Conservation (phyloP, 2,888 invertebrate genomes). For the Biston stratarius region DNA sequence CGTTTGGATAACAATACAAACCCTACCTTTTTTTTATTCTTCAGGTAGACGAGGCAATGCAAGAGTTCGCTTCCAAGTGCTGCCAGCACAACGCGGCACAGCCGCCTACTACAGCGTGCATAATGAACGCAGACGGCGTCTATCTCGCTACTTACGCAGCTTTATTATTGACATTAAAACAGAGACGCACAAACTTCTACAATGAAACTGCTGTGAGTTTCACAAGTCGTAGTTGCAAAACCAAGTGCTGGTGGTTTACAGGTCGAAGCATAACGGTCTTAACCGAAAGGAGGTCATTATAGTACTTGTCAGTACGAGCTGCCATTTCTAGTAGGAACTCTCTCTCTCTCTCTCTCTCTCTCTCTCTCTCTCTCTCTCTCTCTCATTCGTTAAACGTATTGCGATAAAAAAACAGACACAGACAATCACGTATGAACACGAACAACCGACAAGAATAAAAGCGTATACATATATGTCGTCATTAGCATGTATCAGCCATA, state of each 20-base stretch:
- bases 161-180: constrained; percentile 92
- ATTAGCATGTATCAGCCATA: too few species aligned
- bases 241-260: background rate
- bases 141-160: constrained; percentile 96
- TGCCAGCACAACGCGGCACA: constrained; percentile 91
- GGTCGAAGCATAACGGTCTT: background rate
- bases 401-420: too few species aligned
- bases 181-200: constrained; percentile 92
- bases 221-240: background rate
- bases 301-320: too few species aligned
- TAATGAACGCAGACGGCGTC: constrained; percentile 98
- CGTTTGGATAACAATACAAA: too few species aligned
- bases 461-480: too few species aligned
- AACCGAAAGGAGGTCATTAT: too few species aligned
- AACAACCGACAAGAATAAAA: too few species aligned
- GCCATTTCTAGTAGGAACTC: too few species aligned
- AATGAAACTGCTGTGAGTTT: constrained; percentile 79
- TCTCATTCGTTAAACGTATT: too few species aligned
- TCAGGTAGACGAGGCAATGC: constrained; percentile 94
- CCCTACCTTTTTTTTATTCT: background rate
- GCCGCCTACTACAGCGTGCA: constrained; percentile 88
- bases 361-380: too few species aligned
- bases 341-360: too few species aligned
- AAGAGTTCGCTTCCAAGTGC: constrained; percentile 96
- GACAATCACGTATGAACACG: too few species aligned